phyloP scores from a whole-genome alignment of 2,113 vertebrate genomes.

The Brevimyrus niger region DNA sequence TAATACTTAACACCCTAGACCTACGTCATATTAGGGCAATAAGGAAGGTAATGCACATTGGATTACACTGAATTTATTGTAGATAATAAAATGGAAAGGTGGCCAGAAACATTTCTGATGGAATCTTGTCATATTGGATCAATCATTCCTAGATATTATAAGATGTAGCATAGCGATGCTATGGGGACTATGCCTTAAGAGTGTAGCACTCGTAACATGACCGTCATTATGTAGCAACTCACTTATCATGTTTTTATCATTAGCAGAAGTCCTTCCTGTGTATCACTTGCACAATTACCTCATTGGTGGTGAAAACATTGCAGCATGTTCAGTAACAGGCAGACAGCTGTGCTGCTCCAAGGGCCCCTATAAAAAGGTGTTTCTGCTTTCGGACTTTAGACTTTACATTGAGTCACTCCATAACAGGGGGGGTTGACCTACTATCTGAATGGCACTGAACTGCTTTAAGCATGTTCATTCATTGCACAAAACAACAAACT shows the following conservation, averaged over 20 bases:
- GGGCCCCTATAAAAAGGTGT: not conserved
- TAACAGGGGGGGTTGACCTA: not conserved
- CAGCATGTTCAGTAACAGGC: not conserved
- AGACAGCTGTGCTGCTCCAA: not conserved
- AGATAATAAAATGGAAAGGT: not conserved
- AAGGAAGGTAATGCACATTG: not conserved
- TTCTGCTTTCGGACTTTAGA: not conserved
- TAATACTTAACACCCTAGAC: not conserved
- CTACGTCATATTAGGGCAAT: not conserved
- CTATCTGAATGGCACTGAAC: not conserved
- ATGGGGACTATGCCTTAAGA: not conserved
- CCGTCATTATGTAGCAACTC: not conserved
- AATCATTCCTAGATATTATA: not conserved
- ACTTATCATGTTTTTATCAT: not conserved
- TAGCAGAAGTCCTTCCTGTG: not conserved
- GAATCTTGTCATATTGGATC: not conserved
- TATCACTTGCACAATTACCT: not conserved
- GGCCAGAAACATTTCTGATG: not conserved
- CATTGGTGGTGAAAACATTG: not conserved
- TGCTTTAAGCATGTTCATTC: too few species aligned
- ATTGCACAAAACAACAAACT: too few species aligned
- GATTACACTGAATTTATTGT: not conserved
- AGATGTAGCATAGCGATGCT: not conserved
- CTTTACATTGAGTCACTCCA: not conserved
- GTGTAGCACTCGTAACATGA: not conserved